Evolutionary conservation across 2,797 vertebrate species (phyloP), one percentile per base, ranked within the genome.

Genomic region (Netta rufina): DNA sequence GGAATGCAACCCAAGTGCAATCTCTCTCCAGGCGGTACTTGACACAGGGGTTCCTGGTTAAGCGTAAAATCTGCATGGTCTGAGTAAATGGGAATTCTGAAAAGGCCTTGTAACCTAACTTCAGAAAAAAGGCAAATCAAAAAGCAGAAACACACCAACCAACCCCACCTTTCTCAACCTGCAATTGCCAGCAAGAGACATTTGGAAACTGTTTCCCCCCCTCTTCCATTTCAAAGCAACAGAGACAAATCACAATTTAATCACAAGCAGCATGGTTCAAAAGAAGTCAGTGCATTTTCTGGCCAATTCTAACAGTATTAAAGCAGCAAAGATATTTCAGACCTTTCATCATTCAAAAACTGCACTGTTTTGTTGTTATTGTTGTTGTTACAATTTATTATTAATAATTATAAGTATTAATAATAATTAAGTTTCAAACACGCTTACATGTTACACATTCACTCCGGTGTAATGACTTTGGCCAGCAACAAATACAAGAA

Each of bases 211-310:
- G 77, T 74, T 89, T 84, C 25, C 70, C 60, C 25, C 39, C 21
- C 27, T 81, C 27, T 39, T 88, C 22, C 25, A 67, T 86, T 91
- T 90, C 78, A 87, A 89, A 89, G 72, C 18, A 61, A 22, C 22
- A 60, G 56, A 92, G 85, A 91, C 51, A 88, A 58, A 94, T 56
- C 70, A 38, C 30, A 61, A 41, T 36, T 72, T 72, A 92, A 93
- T 60, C 74, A 69, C 54, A 93, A 72, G 65, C 54, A 66, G 38
- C 27, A 10, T 3, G 2, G n/a, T 66, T 90, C 73, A 82, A 60
- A 92, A 77, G 62, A 77, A 71, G 69, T 58, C 38, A 73, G 24
- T 54, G 53, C 36, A 36, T 4, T 75, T 88, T 83, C 57, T 80
- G 53, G 53, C 36, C 49, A 73, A 43, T 66, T 93, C 87, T 64